These are phyloP conservation scores for Coturnix japonica DNA, from an alignment of 2,113 vertebrate species.

Conservation along the genomic window DNA sequence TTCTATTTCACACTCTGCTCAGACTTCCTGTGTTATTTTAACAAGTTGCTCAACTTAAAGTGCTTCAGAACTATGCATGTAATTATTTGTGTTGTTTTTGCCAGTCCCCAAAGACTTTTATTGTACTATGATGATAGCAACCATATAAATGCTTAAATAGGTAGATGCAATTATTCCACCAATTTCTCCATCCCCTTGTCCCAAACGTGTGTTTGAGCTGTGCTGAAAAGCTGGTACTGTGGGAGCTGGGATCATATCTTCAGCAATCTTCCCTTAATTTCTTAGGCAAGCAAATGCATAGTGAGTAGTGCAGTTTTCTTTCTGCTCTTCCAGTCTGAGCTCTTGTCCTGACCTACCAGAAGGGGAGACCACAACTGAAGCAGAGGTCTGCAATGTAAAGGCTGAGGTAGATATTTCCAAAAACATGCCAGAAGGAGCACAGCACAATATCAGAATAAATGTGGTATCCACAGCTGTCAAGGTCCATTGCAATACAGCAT, in stretches of 20 bases:
- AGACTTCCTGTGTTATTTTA: background rate
- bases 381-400: background rate
- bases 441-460: background rate
- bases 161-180: background rate
- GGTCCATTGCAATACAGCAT: background rate
- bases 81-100: background rate
- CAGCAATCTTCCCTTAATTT: background rate
- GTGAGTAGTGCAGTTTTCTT: background rate
- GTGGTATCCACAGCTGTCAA: background rate
- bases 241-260: background rate
- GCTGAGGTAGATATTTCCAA: background rate
- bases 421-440: background rate
- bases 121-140: fast-evolving
- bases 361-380: background rate
- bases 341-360: background rate
- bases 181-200: background rate
- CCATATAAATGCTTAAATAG: background rate
- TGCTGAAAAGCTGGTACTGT: background rate
- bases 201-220: fast-evolving
- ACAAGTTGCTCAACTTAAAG: background rate
- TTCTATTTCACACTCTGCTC: background rate
- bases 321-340: background rate
- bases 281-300: background rate
- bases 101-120: background rate
- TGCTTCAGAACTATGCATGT: background rate